A percentile compares a stretch with the other conserved stretches of the same genome.
phyloP scores from a whole-genome alignment of 1,140 invertebrate genomes.

The Gryllus bimaculatus region DNA sequence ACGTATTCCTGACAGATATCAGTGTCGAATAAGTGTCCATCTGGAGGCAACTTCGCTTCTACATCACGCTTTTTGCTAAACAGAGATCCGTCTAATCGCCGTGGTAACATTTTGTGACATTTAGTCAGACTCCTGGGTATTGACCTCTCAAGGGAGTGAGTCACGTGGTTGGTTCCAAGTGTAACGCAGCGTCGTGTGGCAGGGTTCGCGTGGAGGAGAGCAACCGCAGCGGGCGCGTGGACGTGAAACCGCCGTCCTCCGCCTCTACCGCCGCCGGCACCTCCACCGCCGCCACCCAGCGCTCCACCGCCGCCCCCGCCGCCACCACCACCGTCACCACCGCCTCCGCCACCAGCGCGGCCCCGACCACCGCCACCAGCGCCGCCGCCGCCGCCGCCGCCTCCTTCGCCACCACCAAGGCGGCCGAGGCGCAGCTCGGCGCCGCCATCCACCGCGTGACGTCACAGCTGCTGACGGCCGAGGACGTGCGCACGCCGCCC shows the following conservation, averaged over 20 bases:
- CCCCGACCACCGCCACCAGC: neutral
- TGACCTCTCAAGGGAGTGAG: too few species aligned
- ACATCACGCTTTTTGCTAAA: too few species aligned
- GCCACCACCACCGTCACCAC: neutral
- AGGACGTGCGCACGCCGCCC: slow-evolving; percentile 49
- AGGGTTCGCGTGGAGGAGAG: neutral
- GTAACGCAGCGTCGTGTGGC: neutral
- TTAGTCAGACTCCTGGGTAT: too few species aligned
- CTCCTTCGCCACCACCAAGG: neutral
- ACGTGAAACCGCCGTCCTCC: neutral
- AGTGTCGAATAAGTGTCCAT: too few species aligned
- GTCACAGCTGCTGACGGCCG: slow-evolving; percentile 12
- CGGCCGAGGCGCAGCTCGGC: neutral
- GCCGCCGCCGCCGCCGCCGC: too few species aligned
- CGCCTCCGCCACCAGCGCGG: neutral
- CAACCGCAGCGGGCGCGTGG: neutral
- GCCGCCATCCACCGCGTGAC: neutral
- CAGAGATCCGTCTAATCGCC: too few species aligned
- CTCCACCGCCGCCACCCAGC: neutral
- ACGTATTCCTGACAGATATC: too few species aligned
- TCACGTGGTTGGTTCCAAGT: too few species aligned
- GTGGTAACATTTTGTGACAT: too few species aligned
- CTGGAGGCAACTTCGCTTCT: too few species aligned
- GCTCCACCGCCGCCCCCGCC: neutral
- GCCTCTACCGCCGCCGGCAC: too few species aligned